These are phyloP conservation scores for Stichodactyla mertensii DNA, from an alignment of 64 coral and sea anemone genomes.

Conservation along the genomic window DNA sequence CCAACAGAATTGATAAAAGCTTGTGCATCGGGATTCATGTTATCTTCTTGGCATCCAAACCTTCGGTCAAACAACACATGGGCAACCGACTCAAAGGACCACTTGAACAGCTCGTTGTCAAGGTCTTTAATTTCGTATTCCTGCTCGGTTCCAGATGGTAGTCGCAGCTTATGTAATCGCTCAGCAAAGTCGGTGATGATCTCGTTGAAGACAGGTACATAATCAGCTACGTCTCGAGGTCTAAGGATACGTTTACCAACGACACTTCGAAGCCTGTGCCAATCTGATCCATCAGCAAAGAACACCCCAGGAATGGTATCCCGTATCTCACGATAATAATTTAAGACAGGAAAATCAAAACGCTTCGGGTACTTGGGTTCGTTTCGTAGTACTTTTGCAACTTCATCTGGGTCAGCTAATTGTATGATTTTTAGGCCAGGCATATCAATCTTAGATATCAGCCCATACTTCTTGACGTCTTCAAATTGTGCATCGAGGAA, in stretches of 20 bases:
- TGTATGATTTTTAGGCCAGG: neutral
- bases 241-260: constrained; percentile 51
- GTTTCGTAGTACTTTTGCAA: constrained; percentile 29
- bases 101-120: constrained; percentile 56
- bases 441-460: neutral
- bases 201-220: constrained; percentile 35
- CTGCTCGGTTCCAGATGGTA: neutral
- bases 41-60: constrained; percentile 37
- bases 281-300: constrained; percentile 49
- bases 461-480: constrained; percentile 28
- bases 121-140: constrained; percentile 38
- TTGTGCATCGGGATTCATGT: constrained; percentile 31
- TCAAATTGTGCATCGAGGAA: constrained; percentile 10
- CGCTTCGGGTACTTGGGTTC: constrained; percentile 64
- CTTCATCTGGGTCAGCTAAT: constrained; percentile 34
- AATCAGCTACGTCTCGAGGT: constrained; percentile 56
- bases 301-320: constrained; percentile 45
- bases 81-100: constrained; percentile 71
- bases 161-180: neutral
- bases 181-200: constrained; percentile 31
- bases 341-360: constrained; percentile 19
- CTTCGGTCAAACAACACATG: constrained; percentile 55
- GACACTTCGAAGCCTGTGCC: constrained; percentile 49
- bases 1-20: constrained; percentile 47
- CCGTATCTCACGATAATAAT: constrained; percentile 47